phyloP scores from a whole-genome alignment of 2,797 vertebrate species.

The Diplodus sargus region DNA sequence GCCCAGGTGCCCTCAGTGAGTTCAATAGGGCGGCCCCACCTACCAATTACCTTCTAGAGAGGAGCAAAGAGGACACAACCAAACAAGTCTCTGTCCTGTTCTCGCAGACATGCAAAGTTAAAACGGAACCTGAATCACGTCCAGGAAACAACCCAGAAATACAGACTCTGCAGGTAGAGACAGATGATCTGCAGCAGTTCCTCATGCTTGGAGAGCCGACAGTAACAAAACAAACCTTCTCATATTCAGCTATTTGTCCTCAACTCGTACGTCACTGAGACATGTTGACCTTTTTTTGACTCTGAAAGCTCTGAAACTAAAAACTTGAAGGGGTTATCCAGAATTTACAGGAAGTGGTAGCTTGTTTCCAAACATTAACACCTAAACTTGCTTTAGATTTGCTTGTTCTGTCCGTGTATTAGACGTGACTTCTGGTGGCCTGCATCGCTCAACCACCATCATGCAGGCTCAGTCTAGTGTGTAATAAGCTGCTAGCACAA shows the following conservation, averaged over 20 bases:
- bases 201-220: conserved; percentile 14
- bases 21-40: too few species aligned
- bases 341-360: background rate
- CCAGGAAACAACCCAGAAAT: background rate
- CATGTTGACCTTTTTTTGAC: background rate
- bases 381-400: background rate
- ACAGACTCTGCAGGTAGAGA: background rate
- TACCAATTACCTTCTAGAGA: background rate
- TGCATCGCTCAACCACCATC: too few species aligned
- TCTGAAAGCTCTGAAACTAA: background rate
- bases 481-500: conserved; percentile 10
- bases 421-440: background rate
- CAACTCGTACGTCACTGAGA: background rate
- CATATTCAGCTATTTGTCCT: conserved; percentile 19
- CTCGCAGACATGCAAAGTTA: background rate
- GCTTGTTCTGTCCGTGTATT: conserved; percentile 2
- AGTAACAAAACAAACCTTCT: conserved; percentile 14
- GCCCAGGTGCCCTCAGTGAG: too few species aligned
- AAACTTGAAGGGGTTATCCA: background rate
- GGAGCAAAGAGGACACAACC: background rate
- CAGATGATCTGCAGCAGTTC: conserved; percentile 1
- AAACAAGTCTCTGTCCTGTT: background rate
- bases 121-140: conserved; percentile 7
- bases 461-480: background rate
- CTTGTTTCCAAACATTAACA: background rate